A percentile compares a stretch with the other conserved stretches of the same genome.
Conservation (phyloP, 2,888 invertebrate species). For the Eulithis testata region DNA sequence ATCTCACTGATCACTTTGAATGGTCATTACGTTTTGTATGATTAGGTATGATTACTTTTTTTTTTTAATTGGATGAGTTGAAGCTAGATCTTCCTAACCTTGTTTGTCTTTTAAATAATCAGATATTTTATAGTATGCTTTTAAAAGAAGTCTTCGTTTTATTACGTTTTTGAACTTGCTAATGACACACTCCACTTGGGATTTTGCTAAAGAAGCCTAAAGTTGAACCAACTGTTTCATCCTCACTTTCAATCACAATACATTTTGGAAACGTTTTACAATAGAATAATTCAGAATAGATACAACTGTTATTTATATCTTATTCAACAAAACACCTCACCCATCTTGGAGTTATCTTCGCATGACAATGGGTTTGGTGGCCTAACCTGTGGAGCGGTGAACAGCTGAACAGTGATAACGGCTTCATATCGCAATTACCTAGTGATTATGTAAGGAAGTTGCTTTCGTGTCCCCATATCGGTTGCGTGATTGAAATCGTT, state of each 20-base stretch:
- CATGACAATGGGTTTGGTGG: conserved; percentile 54
- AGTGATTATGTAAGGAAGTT: conserved; percentile 49
- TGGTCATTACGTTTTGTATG: no score
- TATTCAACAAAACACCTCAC: conserved; percentile 38
- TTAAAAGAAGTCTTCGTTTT: no score
- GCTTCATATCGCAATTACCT: conserved; percentile 45
- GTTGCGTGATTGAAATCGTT: conserved; percentile 69
- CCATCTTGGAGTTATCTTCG: conserved; percentile 53
- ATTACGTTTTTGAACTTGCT: no score
- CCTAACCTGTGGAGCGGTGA: conserved; percentile 58
- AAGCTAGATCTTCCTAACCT: no score
- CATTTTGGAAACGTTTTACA: conserved; percentile 31
- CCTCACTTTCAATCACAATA: conserved; percentile 42
- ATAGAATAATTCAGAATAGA: conserved; percentile 36
- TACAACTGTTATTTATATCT: conserved; percentile 27
- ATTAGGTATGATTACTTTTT: no score
- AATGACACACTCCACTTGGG: no score
- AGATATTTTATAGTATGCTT: no score
- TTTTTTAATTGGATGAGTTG: no score
- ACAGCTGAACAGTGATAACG: conserved; percentile 27
- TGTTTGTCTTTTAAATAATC: no score
- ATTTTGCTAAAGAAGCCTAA: no score
- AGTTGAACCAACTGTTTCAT: conserved; percentile 36
- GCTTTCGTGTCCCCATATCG: conserved; percentile 48
- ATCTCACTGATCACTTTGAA: no score